Base-by-base conservation (phyloP, 1,140 invertebrate species). In the Pollicipes pollicipes region DNA sequence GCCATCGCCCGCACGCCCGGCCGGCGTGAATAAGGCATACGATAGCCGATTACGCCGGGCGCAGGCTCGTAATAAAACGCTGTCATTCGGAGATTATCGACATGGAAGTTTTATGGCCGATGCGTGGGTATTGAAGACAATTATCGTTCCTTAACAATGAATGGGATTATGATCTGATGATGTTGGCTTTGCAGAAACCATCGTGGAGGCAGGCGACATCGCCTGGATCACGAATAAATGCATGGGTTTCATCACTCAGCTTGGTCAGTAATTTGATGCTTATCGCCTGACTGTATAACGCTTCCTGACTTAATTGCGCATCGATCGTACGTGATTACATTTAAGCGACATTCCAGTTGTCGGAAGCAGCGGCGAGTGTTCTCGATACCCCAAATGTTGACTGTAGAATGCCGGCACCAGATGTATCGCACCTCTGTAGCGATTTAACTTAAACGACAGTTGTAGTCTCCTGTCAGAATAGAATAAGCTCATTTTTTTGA, bases 121-220 rank as follows among this genome's bases (percentile, higher is more conserved):
- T 10, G 45, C 6, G 10, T 21, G 24, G 24, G 13, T 10, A 21
- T 17, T 10, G 45, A 58, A 58, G 45, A 58, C 45, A 58, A 58
- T 58, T 17, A 58, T 58, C 45, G 45, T 21, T 58, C 13, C 10
- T 58, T 58, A 21, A 58, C 45, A 21, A 21, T 58, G 45, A 58
- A 58, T 58, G 45, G 45, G 45, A 58, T 58, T 58, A 58, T 58
- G 45, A 58, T 58, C 24, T 58, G 45, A 58, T 58, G 45, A 58
- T 58, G 21, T 58, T 35, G 35, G 35, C 35, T 2, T 58, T 58
- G n/a, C 45, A 58, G 13, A 58, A 21, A 21, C 45, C n/a, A n/a
- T n/a, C n/a, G n/a, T n/a, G n/a, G n/a, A n/a, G n/a, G n/a, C n/a
- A n/a, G n/a, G n/a, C n/a, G n/a, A n/a, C n/a, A n/a, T n/a, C n/a